A percentile compares a stretch with the other conserved stretches of the same genome.
phyloP scores from a whole-genome alignment of 2,888 invertebrate genomes.

The Eristalinus sepulchralis region DNA sequence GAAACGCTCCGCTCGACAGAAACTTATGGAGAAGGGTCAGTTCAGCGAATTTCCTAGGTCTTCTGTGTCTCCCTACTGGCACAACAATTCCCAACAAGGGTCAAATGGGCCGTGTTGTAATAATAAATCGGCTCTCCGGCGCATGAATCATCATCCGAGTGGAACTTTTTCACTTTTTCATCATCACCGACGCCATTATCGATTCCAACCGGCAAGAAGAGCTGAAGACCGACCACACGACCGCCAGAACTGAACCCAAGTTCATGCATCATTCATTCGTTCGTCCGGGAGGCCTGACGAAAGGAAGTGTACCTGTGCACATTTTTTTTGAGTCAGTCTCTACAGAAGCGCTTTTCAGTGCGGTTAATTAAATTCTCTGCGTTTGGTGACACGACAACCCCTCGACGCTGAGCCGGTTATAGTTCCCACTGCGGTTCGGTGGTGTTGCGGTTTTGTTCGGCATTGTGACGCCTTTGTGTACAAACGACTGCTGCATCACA shows the following conservation, averaged over 20 bases:
- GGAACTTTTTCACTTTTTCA: slow-evolving; percentile 35
- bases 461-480: slow-evolving; percentile 1
- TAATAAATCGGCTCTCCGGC: slow-evolving; percentile 53
- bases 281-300: neutral
- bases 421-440: neutral
- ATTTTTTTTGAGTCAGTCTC: slow-evolving; percentile 10
- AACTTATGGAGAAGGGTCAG: neutral
- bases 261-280: slow-evolving; percentile 37
- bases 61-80: slow-evolving; percentile 28
- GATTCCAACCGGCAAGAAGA: neutral
- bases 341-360: neutral
- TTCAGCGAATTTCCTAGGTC: slow-evolving; percentile 40
- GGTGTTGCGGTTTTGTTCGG: neutral
- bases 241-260: neutral
- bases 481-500: neutral
- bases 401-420: neutral
- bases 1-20: neutral
- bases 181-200: slow-evolving; percentile 2
- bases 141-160: slow-evolving; percentile 52
- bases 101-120: slow-evolving; percentile 13
- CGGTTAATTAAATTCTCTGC: slow-evolving; percentile 10
- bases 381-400: slow-evolving; percentile 12
- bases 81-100: slow-evolving; percentile 39
- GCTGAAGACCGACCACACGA: neutral
- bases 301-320: slow-evolving; percentile 11